A percentile compares a stretch with the other conserved stretches of the same genome.
Conservation (phyloP, 2,113 vertebrate genomes). For the Pluvialis apricaria region DNA sequence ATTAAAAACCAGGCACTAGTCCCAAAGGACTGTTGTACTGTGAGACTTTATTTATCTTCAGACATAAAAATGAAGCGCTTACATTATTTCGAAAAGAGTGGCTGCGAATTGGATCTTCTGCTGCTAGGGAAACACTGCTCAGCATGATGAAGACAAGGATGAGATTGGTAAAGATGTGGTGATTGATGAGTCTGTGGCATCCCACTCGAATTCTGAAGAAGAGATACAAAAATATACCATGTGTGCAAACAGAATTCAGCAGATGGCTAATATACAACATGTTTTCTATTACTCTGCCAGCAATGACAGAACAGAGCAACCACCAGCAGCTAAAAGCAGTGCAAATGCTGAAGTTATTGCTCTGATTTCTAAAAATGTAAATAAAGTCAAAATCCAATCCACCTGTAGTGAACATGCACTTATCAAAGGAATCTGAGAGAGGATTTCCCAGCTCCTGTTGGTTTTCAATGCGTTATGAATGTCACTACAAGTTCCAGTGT, state of each 20-base stretch:
- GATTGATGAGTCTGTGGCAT: slow-evolving; percentile 96
- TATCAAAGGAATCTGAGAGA: not conserved
- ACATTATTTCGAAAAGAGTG: slow-evolving; percentile 95
- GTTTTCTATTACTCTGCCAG: slow-evolving; percentile 5
- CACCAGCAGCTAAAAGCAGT: not conserved
- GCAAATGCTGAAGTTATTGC: not conserved
- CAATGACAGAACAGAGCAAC: not conserved
- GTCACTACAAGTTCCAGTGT: not conserved
- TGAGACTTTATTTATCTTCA: not conserved
- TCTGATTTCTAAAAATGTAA: not conserved
- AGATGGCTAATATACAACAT: not conserved
- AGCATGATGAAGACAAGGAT: slow-evolving; percentile 99
- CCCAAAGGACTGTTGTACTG: not conserved
- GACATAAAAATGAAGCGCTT: slow-evolving; percentile 68
- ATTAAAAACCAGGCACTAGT: not conserved
- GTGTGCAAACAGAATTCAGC: not conserved
- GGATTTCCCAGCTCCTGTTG: not conserved
- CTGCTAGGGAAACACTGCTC: slow-evolving; percentile 94
- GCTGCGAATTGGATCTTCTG: slow-evolving; percentile 96
- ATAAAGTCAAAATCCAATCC: not conserved
- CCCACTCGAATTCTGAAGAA: slow-evolving; percentile 88
- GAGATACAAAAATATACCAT: slow-evolving; percentile 32
- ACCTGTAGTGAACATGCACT: not conserved
- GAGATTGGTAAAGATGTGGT: slow-evolving; percentile 98
- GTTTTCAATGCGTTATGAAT: not conserved